Conservation (phyloP, 2,888 invertebrate species). For the Tanytarsus gracilentus region DNA sequence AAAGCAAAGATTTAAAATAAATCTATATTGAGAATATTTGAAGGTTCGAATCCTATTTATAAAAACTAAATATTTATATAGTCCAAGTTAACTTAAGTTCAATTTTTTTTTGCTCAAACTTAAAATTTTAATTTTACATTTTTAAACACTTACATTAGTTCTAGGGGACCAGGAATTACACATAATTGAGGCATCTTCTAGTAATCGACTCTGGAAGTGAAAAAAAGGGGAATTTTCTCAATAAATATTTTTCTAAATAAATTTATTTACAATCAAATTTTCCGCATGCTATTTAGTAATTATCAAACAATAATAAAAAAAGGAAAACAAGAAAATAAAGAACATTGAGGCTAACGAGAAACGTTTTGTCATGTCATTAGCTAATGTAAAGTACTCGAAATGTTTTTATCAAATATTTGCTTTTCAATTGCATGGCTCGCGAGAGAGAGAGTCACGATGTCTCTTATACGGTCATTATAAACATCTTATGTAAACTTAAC, state of each 20-base stretch:
- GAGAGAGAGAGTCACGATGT: neutral
- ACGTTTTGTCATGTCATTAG: conserved; percentile 21
- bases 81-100: too few relatives aligned
- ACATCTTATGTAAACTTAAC: too few relatives aligned
- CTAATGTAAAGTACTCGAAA: conserved; percentile 18
- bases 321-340: neutral
- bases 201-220: conserved; percentile 62
- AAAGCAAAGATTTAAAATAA: too few relatives aligned
- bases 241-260: conserved; percentile 19
- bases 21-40: too few relatives aligned
- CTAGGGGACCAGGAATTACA: conserved; percentile 87
- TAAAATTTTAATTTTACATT: too few relatives aligned
- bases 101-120: too few relatives aligned
- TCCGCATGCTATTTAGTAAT: conserved; percentile 29
- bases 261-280: conserved; percentile 24
- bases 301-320: conserved; percentile 12
- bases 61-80: too few relatives aligned
- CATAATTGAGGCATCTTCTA: conserved; percentile 83
- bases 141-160: conserved; percentile 77
- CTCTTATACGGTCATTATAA: too few relatives aligned
- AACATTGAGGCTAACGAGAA: neutral
- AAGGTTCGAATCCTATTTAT: too few relatives aligned
- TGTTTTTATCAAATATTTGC: conserved; percentile 20
- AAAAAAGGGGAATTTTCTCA: neutral
- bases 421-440: conserved; percentile 12